phyloP scores from a whole-genome alignment of 2,888 invertebrate genomes.

The Iselma pallidipennis region DNA sequence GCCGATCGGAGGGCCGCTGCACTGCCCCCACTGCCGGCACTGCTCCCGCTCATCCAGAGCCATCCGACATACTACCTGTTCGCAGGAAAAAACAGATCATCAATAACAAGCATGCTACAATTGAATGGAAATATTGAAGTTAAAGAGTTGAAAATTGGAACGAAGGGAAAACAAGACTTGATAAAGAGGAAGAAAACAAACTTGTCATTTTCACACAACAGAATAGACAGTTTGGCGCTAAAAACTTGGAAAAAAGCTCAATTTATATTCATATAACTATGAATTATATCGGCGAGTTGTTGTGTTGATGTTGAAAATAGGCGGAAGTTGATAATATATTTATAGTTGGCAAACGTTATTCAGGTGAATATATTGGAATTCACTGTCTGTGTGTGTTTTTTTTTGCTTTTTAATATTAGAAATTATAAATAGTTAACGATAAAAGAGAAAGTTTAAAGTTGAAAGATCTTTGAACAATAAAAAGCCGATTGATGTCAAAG shows the following conservation, averaged over 20 bases:
- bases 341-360: neutral
- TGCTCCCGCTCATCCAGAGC: slow-evolving; percentile 52
- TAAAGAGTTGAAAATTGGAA: too few relatives aligned
- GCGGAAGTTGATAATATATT: neutral
- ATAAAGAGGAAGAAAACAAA: too few relatives aligned
- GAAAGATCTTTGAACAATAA: neutral
- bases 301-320: neutral
- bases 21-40: slow-evolving; percentile 45
- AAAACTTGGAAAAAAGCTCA: too few relatives aligned
- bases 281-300: neutral
- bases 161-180: too few relatives aligned
- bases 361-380: neutral
- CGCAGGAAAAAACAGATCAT: slow-evolving; percentile 19
- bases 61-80: slow-evolving; percentile 52
- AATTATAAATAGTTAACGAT: too few relatives aligned
- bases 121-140: too few relatives aligned
- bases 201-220: too few relatives aligned
- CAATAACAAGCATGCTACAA: neutral
- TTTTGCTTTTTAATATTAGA: too few relatives aligned
- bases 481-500: neutral
- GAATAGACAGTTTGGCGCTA: too few relatives aligned
- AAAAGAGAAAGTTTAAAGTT: neutral
- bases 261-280: neutral
- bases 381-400: too few relatives aligned
- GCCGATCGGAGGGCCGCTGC: slow-evolving; percentile 51